Evolutionary conservation across 2,113 vertebrate genomes (phyloP), one percentile per base, ranked within the genome.

Genomic region (Cyphomyrus discorhynchus): DNA sequence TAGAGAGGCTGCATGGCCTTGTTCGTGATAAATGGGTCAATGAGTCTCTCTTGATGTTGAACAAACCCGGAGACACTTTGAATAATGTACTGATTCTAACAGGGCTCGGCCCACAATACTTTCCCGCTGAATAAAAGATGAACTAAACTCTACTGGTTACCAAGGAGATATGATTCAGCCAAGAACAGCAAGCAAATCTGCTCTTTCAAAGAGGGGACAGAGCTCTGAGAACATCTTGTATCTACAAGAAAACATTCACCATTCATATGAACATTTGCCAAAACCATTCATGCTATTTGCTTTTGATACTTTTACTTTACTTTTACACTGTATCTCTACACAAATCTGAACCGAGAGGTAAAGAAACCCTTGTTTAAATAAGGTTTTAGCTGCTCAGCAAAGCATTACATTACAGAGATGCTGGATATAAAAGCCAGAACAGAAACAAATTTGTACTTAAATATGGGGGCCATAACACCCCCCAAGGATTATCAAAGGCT

Each of bases 141-240:
- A 45, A 31, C 80, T 84, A 24, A 84, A 85, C 7, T 89, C 52
- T 56, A 85, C 31, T 85, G 50, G 89, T 89, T 84, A 62, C 89
- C 89, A 89, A 89, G 89, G 89, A 89, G 89, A 89, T 62, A 53
- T 85, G 80, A 89, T 58, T 85, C 89, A 85, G 11, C 52, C 42
- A n/a, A 85, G 89, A 62, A 58, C 9, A 84, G 42, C 89, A 89
- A 42, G 77, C 85, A 13, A 19, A 52, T 47, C 49, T 17, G 13
- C 27, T 35, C 47, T 53, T 53, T 87, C 27, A 31, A 39, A 35
- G 50, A 87, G 31, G 50, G 49, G 49, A 52, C 84, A 86, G 84
- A 53, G 50, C 49, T 87, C 49, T 3, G 21, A 50, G 85, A 31
- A 84, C 45, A 50, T 87, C 31, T 87, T 52, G 85, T 53, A 50